A percentile compares a stretch with the other conserved stretches of the same genome.
Conservation (phyloP, 2,113 vertebrate species). For the Limanda limanda region DNA sequence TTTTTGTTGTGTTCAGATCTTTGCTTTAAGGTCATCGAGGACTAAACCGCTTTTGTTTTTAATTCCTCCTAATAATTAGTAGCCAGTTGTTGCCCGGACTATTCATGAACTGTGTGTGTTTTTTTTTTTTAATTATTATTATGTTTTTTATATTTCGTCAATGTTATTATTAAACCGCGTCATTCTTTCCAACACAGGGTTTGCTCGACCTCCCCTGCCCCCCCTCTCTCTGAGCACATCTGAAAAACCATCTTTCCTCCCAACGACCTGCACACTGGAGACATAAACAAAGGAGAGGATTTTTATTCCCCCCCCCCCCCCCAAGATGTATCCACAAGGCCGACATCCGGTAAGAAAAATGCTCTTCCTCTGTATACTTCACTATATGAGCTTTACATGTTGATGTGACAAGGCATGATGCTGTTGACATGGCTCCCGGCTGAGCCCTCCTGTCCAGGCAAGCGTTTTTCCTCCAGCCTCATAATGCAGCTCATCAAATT, state of each 20-base stretch:
- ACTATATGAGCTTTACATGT: slow-evolving; percentile 26
- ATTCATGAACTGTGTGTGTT: background rate
- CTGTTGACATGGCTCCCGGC: slow-evolving; percentile 44
- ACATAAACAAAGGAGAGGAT: slow-evolving; percentile 81
- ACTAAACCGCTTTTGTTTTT: slow-evolving; percentile 4
- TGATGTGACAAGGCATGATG: slow-evolving; percentile 30
- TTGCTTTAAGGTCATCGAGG: slow-evolving; percentile 62
- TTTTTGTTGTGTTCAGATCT: no score
- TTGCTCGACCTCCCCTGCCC: slow-evolving; percentile 51
- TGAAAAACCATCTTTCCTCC: background rate
- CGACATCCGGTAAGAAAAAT: slow-evolving; percentile 96
- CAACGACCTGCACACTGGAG: slow-evolving; percentile 70
- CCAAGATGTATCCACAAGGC: slow-evolving; percentile 94
- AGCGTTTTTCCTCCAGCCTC: slow-evolving; percentile 7
- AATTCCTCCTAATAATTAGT: no score
- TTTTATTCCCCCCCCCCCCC: slow-evolving; percentile 42
- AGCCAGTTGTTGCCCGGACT: background rate
- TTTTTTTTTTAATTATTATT: background rate
- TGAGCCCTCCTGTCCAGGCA: slow-evolving; percentile 4
- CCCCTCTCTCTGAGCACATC: slow-evolving; percentile 29
- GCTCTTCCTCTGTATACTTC: slow-evolving; percentile 51
- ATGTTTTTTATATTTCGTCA: background rate
- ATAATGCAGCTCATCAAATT: slow-evolving; percentile 44
- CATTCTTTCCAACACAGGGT: slow-evolving; percentile 65
- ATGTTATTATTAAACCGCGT: slow-evolving; percentile 57